A percentile compares a stretch with the other conserved stretches of the same genome.
Conservation (phyloP, 2,888 invertebrate species). For the Polydrusus cervinus region DNA sequence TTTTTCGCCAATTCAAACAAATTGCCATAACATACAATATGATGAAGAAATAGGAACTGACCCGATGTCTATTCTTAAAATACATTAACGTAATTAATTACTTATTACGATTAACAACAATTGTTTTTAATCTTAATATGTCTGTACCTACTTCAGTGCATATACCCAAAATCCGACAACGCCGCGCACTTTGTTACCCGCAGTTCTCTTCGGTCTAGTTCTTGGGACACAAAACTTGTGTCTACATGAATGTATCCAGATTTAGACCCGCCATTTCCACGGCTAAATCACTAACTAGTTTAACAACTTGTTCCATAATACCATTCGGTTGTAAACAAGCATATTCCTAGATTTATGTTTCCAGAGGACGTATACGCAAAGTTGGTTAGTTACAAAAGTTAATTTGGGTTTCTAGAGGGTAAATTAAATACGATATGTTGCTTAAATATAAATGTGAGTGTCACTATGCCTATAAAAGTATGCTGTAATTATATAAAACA, state of each 20-base stretch:
- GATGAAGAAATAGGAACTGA: too few relatives aligned
- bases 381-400: slow-evolving; percentile 32
- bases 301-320: slow-evolving; percentile 63
- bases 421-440: neutral
- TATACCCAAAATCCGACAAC: slow-evolving; percentile 22
- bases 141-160: too few relatives aligned
- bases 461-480: too few relatives aligned
- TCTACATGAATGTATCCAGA: slow-evolving; percentile 67
- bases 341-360: slow-evolving; percentile 54
- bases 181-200: slow-evolving; percentile 34
- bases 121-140: too few relatives aligned
- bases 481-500: too few relatives aligned
- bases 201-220: slow-evolving; percentile 48
- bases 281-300: slow-evolving; percentile 54
- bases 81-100: too few relatives aligned
- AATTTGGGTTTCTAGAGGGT: neutral
- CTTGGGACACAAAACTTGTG: slow-evolving; percentile 63
- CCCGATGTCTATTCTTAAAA: too few relatives aligned
- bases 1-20: too few relatives aligned
- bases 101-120: too few relatives aligned
- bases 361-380: slow-evolving; percentile 41
- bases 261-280: slow-evolving; percentile 58
- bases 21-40: too few relatives aligned
- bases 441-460: neutral
- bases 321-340: slow-evolving; percentile 61